Evolutionary conservation across 2,113 vertebrate species (phyloP), one percentile per base, ranked within the genome.

Genomic region (Lontra canadensis): DNA sequence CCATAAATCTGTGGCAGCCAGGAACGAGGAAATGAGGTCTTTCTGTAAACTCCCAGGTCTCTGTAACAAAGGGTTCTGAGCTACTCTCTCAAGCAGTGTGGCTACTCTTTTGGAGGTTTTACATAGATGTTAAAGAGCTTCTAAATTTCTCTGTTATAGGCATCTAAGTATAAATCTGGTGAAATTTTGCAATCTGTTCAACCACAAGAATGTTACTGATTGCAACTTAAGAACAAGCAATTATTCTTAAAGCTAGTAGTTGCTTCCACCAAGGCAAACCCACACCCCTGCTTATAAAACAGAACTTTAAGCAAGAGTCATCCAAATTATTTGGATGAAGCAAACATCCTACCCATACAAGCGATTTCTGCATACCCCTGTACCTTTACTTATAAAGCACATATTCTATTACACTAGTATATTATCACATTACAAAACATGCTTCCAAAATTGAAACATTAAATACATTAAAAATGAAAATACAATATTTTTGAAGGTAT

Each of bases 151-250:
- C 49, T 92, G 73, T 74, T 79, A 47, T 39, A 44, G 31, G 74
- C 59, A 94, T 87, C 49, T 73, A 86, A 91, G 47, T 86, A 61
- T 79, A 97, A 95, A 86, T 69, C n/a, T 69, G 47, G 34, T 83
- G 17, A 96, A 86, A 94, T 34, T 90, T 88, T 93, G 26, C 26
- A 79, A 44, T 96, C 47, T 95, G 21, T 83, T 90, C 94, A 95
- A 85, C 10, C 7, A 39, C 44, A 96, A 90, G 29, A 89, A 2
- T 47, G 21, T 26, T 63, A 86, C n/a, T 90, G n/a, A 89, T 65
- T 59, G 18, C 12, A 88, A 83, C 29, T 90, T 61, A 47, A 90
- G 61, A 91, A 79, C 9, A 96, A 76, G 25, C 9, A 87, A 36
- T 61, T 86, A 79, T 47, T 92, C 49, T 81, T 55, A 80, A 94